Conservation (phyloP, 1,140 invertebrate genomes). For the Tetramorium parvispinum region DNA sequence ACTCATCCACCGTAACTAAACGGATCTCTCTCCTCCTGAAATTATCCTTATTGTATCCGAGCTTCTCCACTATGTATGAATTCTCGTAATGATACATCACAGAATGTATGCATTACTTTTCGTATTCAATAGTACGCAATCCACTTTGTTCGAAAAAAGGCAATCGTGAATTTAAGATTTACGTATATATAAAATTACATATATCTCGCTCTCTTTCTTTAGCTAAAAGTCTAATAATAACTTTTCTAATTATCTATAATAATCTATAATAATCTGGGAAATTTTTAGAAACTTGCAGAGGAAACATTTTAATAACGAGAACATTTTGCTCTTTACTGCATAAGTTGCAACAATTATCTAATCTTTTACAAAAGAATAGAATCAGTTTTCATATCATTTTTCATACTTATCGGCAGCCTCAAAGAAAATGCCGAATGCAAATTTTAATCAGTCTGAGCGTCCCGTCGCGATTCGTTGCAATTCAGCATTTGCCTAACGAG, state of each 20-base stretch:
- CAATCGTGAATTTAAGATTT: constrained; percentile 11
- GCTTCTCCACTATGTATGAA: not conserved
- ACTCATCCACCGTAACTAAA: constrained; percentile 71
- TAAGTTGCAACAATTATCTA: not conserved
- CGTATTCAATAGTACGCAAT: not conserved
- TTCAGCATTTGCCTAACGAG: constrained; percentile 83
- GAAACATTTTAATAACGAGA: not conserved
- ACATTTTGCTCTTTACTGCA: not conserved
- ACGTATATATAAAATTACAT: not conserved
- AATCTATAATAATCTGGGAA: not conserved
- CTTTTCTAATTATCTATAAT: not conserved
- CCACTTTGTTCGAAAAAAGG: not conserved
- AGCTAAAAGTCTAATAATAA: not conserved
- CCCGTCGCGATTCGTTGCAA: constrained; percentile 61
- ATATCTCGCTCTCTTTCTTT: not conserved
- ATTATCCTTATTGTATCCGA: constrained; percentile 49
- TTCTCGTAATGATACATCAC: constrained; percentile 31
- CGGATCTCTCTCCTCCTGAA: constrained; percentile 59
- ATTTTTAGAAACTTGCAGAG: not conserved
- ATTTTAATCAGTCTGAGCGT: constrained; percentile 33
- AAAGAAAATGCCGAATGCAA: constrained; percentile 49
- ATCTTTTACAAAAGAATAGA: not conserved
- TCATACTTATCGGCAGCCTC: too few species aligned
- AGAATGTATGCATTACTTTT: not conserved
- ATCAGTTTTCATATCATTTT: not conserved